Evolutionary conservation across 2,888 invertebrate genomes (phyloP).

Genomic region (Anodontia alba): DNA sequence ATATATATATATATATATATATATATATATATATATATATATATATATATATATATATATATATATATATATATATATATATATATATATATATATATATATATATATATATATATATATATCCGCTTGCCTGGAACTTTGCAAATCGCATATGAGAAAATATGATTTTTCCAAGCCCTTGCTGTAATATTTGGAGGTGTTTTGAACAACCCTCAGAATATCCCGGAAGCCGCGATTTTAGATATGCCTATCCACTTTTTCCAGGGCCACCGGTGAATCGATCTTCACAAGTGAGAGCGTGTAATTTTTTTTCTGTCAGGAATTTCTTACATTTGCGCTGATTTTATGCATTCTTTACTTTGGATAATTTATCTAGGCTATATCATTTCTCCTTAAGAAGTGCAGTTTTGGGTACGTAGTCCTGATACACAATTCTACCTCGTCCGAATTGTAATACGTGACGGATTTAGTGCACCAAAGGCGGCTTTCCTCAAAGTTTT

Average conservation of each 20-base stretch:
- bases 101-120: no score
- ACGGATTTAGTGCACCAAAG: not conserved
- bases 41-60: no score
- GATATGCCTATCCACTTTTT: not conserved
- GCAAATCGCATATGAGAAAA: no score
- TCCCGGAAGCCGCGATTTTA: slow-evolving; percentile 4
- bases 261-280: slow-evolving; percentile 1
- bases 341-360: not conserved
- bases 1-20: no score
- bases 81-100: no score
- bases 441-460: not conserved
- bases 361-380: not conserved
- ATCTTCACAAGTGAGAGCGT: slow-evolving; percentile 2
- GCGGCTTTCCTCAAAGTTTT: not conserved
- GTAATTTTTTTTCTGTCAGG: slow-evolving; percentile 7
- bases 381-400: not conserved
- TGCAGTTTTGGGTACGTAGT: not conserved
- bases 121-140: no score
- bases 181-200: no score
- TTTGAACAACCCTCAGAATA: slow-evolving; percentile 1
- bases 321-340: not conserved
- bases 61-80: no score
- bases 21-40: no score
- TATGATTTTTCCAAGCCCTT: no score
- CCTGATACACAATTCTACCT: not conserved